phyloP scores from a whole-genome alignment of 1,140 invertebrate species.

The Drosophila ohnishii region DNA sequence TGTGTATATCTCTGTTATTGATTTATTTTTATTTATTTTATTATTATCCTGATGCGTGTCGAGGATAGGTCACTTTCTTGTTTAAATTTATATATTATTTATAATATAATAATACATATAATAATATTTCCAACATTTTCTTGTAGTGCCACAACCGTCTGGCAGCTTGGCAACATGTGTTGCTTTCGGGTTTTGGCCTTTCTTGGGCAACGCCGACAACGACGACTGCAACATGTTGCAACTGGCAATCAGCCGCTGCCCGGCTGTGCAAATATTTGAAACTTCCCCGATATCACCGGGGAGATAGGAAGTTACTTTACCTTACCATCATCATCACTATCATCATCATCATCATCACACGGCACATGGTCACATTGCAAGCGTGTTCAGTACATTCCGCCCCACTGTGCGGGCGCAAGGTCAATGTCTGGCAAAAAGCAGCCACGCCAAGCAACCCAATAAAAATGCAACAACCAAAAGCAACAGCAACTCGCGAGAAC shows the following conservation, averaged over 20 bases:
- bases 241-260: conserved; percentile 24
- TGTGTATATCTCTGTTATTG: too few relatives aligned
- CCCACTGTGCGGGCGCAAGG: conserved; percentile 72
- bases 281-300: conserved; percentile 25
- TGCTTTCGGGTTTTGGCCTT: conserved; percentile 39
- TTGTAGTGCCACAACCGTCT: conserved; percentile 8
- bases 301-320: conserved; percentile 42
- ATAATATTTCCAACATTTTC: neutral
- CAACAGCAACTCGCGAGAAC: conserved; percentile 13
- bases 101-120: too few relatives aligned
- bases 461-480: conserved; percentile 19
- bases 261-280: conserved; percentile 60
- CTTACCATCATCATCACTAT: neutral
- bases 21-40: too few relatives aligned
- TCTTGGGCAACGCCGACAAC: conserved; percentile 32
- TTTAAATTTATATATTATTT: too few relatives aligned
- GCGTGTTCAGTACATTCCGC: conserved; percentile 30
- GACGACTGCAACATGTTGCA: conserved; percentile 62
- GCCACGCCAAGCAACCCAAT: conserved; percentile 17
- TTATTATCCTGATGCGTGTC: too few relatives aligned
- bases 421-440: conserved; percentile 65
- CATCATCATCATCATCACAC: neutral
- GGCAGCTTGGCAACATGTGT: conserved; percentile 67
- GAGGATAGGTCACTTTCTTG: too few relatives aligned
- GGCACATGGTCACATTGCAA: conserved; percentile 12